Conservation (phyloP, 2,797 vertebrate genomes). For the Microctenopoma stevenorrisi region DNA sequence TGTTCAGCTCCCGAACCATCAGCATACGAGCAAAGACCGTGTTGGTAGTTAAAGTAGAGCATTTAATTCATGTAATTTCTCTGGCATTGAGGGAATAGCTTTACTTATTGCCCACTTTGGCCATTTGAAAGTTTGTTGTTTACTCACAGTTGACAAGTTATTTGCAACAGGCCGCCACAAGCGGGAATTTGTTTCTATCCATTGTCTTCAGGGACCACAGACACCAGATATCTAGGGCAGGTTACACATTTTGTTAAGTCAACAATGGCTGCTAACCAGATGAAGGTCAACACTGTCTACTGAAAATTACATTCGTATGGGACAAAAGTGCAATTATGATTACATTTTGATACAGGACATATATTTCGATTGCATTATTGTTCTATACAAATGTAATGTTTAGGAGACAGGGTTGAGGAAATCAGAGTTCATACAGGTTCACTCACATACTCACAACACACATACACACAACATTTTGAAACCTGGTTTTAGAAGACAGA, state of each 20-base stretch:
- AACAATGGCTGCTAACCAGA: background rate
- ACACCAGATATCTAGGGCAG: background rate
- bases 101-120: background rate
- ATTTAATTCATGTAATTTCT: constrained; percentile 12
- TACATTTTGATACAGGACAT: no score
- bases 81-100: background rate
- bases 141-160: constrained; percentile 7
- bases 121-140: constrained; percentile 16
- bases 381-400: no score
- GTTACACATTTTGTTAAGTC: background rate
- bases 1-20: constrained; percentile 27
- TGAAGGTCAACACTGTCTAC: no score
- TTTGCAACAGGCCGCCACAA: constrained; percentile 8
- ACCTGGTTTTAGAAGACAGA: background rate
- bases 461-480: background rate
- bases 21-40: constrained; percentile 8
- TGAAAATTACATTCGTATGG: no score
- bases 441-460: background rate
- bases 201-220: background rate
- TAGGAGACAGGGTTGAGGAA: no score
- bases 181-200: constrained; percentile 1
- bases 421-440: background rate
- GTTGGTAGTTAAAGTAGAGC: background rate
- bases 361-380: no score
- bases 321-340: no score